phyloP scores from a whole-genome alignment of 2,888 invertebrate genomes.

The Linyphia triangularis region DNA sequence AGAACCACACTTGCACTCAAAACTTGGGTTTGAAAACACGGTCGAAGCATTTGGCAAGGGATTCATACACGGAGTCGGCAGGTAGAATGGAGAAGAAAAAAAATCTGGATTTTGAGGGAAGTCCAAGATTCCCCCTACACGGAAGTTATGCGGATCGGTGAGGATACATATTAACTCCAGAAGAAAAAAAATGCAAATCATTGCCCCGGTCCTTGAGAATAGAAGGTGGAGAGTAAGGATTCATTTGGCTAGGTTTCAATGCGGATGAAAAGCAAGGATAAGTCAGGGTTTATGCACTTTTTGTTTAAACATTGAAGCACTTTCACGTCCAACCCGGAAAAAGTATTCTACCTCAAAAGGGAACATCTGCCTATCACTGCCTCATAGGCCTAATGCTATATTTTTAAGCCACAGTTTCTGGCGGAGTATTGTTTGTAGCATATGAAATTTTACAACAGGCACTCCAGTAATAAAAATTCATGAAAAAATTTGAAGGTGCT shows the following conservation, averaged over 20 bases:
- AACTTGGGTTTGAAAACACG: too few relatives aligned
- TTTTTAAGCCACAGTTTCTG: too few relatives aligned
- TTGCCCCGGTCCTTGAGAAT: not conserved
- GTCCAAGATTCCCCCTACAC: slow-evolving; percentile 26
- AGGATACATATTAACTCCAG: slow-evolving; percentile 9
- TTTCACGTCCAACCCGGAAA: too few relatives aligned
- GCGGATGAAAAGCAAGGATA: not conserved
- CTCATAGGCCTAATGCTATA: too few relatives aligned
- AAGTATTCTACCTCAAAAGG: too few relatives aligned
- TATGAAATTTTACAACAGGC: too few relatives aligned
- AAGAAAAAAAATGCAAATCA: slow-evolving; percentile 1
- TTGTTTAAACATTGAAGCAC: too few relatives aligned
- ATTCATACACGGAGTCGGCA: not conserved
- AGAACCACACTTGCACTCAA: slow-evolving; percentile 1
- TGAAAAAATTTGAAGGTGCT: too few relatives aligned
- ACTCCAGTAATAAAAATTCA: too few relatives aligned
- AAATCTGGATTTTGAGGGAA: slow-evolving; percentile 12
- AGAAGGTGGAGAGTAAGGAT: not conserved
- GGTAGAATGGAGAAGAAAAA: slow-evolving; percentile 1
- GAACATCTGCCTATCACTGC: too few relatives aligned
- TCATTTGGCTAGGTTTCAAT: slow-evolving; percentile 26
- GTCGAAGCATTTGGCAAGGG: slow-evolving; percentile 35
- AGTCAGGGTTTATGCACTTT: too few relatives aligned
- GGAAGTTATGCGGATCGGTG: slow-evolving; percentile 11
- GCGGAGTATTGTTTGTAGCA: too few relatives aligned